A percentile compares a stretch with the other conserved stretches of the same genome.
phyloP scores from a whole-genome alignment of 2,797 vertebrate species.

The Propithecus deckenii region DNA sequence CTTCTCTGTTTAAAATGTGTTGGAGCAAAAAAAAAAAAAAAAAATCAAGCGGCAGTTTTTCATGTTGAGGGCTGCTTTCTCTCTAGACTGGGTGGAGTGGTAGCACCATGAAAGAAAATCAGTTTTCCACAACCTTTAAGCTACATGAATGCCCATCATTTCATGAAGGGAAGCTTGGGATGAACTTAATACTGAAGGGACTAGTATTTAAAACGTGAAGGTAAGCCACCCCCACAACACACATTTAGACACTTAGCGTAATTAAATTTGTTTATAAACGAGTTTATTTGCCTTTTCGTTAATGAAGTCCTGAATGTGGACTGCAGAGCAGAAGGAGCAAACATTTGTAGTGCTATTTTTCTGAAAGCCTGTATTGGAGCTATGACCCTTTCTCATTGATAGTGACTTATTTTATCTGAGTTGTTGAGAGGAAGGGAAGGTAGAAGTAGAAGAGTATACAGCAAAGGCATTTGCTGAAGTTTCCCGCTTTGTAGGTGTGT shows the following conservation, averaged over 20 bases:
- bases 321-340: background rate
- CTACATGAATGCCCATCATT: background rate
- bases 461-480: background rate
- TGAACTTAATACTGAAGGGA: background rate
- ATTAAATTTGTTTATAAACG: background rate
- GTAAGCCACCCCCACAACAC: background rate
- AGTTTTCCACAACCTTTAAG: conserved; percentile 9
- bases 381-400: background rate
- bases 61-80: conserved; percentile 21
- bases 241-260: background rate
- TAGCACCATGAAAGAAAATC: background rate
- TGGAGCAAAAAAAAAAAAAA: background rate
- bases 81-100: background rate
- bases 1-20: conserved; percentile 58
- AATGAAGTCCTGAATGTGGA: background rate
- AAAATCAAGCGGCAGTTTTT: conserved; percentile 21
- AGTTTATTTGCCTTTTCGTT: conserved; percentile 5
- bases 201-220: conserved; percentile 30
- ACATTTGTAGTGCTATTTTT: conserved; percentile 11
- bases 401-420: background rate
- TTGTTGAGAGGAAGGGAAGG: background rate
- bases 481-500: background rate
- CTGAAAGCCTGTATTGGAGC: background rate
- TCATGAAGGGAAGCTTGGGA: background rate
- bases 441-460: background rate